Evolutionary conservation across 2,113 vertebrate species (phyloP).

Genomic region (Parus major): DNA sequence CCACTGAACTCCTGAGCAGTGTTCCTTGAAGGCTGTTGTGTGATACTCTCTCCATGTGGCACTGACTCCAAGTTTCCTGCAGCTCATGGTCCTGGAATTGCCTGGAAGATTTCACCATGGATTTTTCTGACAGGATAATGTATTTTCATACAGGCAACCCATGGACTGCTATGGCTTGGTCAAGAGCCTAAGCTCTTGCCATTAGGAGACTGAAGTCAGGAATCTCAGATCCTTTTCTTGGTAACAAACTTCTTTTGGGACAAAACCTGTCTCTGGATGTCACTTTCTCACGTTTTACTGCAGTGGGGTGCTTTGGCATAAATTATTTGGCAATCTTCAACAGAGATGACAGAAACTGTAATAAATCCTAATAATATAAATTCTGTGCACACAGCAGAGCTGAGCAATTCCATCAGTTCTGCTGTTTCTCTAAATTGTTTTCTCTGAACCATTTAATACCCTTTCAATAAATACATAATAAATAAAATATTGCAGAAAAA

Average conservation of each 20-base stretch:
- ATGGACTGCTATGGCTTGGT: background rate
- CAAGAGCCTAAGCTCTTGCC: background rate
- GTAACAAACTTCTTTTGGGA: background rate
- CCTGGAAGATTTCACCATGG: background rate
- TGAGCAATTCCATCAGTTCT: background rate
- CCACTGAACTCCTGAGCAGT: background rate
- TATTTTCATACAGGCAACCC: background rate
- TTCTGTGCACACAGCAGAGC: background rate
- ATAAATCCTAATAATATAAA: background rate
- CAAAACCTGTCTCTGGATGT: background rate
- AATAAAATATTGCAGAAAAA: background rate
- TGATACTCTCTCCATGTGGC: background rate
- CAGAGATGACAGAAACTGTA: background rate
- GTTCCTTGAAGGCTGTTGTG: background rate
- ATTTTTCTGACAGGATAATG: background rate
- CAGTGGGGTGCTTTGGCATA: background rate
- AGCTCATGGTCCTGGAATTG: background rate
- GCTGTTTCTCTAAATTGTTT: background rate
- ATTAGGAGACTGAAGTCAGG: background rate
- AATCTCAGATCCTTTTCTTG: background rate
- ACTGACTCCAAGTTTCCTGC: background rate
- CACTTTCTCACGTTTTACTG: background rate
- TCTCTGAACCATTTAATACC: constrained; percentile 20
- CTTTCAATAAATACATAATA: background rate
- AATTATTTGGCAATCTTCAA: background rate